Evolutionary conservation across 2,888 invertebrate species (phyloP).

Genomic region (Unio delphinus): DNA sequence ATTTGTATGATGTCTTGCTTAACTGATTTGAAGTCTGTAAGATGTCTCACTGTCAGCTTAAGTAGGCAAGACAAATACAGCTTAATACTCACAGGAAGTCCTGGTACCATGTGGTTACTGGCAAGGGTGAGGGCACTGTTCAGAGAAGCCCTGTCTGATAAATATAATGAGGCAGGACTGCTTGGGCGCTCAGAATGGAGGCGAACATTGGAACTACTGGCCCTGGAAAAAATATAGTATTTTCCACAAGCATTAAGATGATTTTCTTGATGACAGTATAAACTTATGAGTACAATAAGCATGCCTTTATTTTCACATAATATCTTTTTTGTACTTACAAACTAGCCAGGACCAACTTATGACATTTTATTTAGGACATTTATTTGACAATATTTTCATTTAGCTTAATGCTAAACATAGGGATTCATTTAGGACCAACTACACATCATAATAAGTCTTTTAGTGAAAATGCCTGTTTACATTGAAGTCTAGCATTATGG

Average conservation of each 20-base stretch:
- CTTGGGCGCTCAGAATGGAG: conserved; percentile 43
- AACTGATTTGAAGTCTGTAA: no score
- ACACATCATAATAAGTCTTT: no score
- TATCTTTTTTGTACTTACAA: no score
- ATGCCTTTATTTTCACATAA: not conserved
- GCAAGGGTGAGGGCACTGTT: conserved; percentile 46
- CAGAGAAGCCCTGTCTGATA: conserved; percentile 48
- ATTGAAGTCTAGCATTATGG: no score
- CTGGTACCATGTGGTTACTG: conserved; percentile 33
- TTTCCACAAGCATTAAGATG: not conserved
- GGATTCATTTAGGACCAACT: no score
- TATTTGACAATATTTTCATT: no score
- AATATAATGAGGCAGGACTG: conserved; percentile 49
- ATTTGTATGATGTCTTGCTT: not conserved
- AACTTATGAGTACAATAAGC: not conserved
- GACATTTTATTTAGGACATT: no score
- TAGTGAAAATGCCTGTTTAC: no score
- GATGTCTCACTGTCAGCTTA: not conserved
- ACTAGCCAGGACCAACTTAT: no score
- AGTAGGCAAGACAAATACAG: not conserved
- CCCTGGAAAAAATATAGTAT: conserved; percentile 19
- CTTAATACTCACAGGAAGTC: conserved; percentile 33
- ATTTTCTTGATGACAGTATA: not conserved
- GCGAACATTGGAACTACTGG: conserved; percentile 46
- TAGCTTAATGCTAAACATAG: no score